Conservation (phyloP, 2,888 invertebrate species). For the Trachelus iudaicus region DNA sequence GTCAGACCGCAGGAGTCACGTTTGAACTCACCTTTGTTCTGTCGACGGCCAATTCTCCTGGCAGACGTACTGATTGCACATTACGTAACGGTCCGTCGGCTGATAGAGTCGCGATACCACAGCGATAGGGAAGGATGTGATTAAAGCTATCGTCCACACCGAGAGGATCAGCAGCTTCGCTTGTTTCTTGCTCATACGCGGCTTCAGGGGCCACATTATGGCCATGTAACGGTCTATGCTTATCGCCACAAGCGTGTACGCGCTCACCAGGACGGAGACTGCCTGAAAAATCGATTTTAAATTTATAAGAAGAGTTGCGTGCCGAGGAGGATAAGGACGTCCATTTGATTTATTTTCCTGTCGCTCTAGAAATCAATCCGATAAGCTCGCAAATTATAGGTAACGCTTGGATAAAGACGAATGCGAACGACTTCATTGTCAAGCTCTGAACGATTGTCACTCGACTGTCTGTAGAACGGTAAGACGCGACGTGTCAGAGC, state of each 20-base stretch:
- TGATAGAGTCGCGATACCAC: conserved; percentile 77
- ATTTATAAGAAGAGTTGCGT: background rate
- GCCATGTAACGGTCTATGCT: conserved; percentile 91
- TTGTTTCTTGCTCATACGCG: conserved; percentile 79
- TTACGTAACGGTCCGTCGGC: conserved; percentile 72
- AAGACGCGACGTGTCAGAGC: no score
- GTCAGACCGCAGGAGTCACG: background rate
- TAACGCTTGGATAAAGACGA: no score
- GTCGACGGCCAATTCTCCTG: conserved; percentile 77
- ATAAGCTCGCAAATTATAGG: no score
- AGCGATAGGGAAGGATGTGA: conserved; percentile 85
- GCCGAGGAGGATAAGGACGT: background rate
- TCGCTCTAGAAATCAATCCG: no score
- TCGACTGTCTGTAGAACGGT: no score
- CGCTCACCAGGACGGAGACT: conserved; percentile 84
- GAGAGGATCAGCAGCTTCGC: conserved; percentile 76
- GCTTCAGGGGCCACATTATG: conserved; percentile 88
- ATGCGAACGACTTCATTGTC: no score
- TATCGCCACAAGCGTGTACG: conserved; percentile 91
- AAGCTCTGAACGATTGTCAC: no score
- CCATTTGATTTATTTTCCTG: no score
- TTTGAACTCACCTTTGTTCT: conserved; percentile 67
- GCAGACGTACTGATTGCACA: conserved; percentile 77
- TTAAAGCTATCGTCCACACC: conserved; percentile 82
- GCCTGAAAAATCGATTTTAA: conserved; percentile 63